Evolutionary conservation across 1,140 invertebrate species (phyloP), one percentile per base, ranked within the genome.

Genomic region (Aricia agestis): DNA sequence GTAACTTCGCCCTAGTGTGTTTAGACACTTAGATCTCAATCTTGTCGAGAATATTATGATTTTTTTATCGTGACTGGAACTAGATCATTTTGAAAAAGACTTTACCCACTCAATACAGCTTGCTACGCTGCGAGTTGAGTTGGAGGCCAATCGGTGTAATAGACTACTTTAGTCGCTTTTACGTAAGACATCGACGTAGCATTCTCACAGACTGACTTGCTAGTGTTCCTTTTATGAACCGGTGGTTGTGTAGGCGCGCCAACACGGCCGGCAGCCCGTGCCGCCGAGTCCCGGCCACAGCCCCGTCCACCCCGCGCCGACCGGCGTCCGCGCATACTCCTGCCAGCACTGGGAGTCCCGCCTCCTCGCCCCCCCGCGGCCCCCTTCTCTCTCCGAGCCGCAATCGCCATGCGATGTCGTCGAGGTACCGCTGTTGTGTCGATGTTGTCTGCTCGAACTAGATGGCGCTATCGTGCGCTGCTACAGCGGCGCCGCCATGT

Each of bases 261-360:
- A 90, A 85, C 88, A 90, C 88, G 85, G 86, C 81, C 88, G 86
- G 76, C 86, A 84, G 82, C 85, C 86, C 79, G 86, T 80, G 85
- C 86, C 88, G 83, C 77, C 82, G 79, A 85, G 86, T 81, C 82
- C 83, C 82, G 79, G 73, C 74, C 73, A 76, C 75, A 84, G 82
- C 78, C 84, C 85, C 31, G 80, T 81, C 70, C 86, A 87, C 74
- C 85, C 86, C 67, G 85, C 83, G 79, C 83, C 85, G 59, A 89
- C 82, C 82, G 89, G 89, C 75, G 89, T 92, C 72, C 88, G 91
- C 76, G 89, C 90, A 41, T 92, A 90, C 82, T 91, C 90, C 75
- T 92, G 91, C 81, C 87, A 90, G 78, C 91, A 92, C 78, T 92
- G 91, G 90, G 91, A 92, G 79, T 85, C 90, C 15, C 82, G 84